Conservation (phyloP, 2,113 vertebrate genomes). For the Zapus hudsonius region DNA sequence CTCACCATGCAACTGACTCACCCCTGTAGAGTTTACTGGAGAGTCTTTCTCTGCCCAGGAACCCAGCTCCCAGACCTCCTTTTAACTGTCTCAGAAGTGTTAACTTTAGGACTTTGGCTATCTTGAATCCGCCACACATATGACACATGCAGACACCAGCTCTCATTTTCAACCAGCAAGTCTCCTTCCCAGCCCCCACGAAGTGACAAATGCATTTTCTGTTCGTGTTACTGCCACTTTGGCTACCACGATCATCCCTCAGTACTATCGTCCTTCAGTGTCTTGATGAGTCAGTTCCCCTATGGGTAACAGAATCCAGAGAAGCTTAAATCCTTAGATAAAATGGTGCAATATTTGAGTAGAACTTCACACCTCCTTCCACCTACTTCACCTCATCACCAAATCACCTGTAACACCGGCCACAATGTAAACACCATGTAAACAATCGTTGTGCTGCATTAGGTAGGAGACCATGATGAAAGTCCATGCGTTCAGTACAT, state of each 20-base stretch:
- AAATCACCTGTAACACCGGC: too few relatives aligned
- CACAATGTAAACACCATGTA: too few relatives aligned
- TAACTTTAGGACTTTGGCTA: accelerated
- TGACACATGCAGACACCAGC: accelerated
- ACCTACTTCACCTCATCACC: not conserved
- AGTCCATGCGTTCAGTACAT: accelerated
- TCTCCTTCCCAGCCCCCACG: not conserved
- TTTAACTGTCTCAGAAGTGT: accelerated
- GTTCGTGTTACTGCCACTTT: accelerated
- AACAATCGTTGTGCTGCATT: not conserved
- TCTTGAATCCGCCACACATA: accelerated
- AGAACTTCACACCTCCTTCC: too few relatives aligned
- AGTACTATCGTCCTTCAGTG: not conserved
- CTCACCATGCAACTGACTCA: accelerated
- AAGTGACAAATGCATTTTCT: not conserved
- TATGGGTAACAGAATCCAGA: not conserved
- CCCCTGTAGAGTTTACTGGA: accelerated
- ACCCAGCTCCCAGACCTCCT: not conserved
- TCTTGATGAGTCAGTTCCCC: not conserved
- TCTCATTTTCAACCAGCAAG: accelerated
- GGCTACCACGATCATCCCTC: too few relatives aligned
- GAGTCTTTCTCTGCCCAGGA: accelerated
- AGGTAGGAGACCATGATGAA: not conserved
- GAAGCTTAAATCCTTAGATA: not conserved
- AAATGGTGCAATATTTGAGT: not conserved